phyloP scores from a whole-genome alignment of 2,888 invertebrate genomes.

The Harpalus rubripes region DNA sequence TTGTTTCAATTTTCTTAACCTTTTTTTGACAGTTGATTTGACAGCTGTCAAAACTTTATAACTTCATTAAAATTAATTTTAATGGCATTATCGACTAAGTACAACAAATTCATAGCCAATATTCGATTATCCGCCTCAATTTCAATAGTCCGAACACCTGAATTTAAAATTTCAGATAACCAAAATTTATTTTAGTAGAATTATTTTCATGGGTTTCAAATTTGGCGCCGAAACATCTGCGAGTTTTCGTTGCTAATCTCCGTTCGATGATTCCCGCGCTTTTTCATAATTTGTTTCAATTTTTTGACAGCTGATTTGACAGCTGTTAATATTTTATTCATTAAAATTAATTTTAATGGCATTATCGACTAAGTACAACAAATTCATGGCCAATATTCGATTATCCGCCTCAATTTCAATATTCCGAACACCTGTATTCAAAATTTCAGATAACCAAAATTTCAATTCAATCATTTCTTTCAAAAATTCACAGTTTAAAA shows the following conservation, averaged over 20 bases:
- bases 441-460: conserved; percentile 83
- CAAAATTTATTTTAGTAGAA: conserved; percentile 86
- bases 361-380: conserved; percentile 80
- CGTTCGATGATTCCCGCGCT: conserved; percentile 83
- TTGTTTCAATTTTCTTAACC: conserved; percentile 68
- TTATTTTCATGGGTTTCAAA: conserved; percentile 70
- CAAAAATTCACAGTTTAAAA: conserved; percentile 81
- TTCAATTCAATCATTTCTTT: conserved; percentile 83
- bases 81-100: conserved; percentile 79
- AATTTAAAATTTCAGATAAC: conserved; percentile 81
- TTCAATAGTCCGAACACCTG: conserved; percentile 82
- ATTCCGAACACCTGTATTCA: conserved; percentile 80
- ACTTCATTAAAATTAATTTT: conserved; percentile 72
- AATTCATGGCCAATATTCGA: conserved; percentile 82
- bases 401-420: conserved; percentile 84
- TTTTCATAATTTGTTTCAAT: conserved; percentile 71
- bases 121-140: conserved; percentile 82
- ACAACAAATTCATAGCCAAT: conserved; percentile 82
- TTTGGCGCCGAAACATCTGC: conserved; percentile 78
- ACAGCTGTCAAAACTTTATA: conserved; percentile 80
- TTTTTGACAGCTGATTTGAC: conserved; percentile 47
- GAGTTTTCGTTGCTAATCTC: conserved; percentile 86
- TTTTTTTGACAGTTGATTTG: conserved; percentile 16
- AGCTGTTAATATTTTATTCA: conserved; percentile 79
- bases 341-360: conserved; percentile 74